Base-by-base conservation (phyloP, 2,797 vertebrate species). In the Pterois miles region DNA sequence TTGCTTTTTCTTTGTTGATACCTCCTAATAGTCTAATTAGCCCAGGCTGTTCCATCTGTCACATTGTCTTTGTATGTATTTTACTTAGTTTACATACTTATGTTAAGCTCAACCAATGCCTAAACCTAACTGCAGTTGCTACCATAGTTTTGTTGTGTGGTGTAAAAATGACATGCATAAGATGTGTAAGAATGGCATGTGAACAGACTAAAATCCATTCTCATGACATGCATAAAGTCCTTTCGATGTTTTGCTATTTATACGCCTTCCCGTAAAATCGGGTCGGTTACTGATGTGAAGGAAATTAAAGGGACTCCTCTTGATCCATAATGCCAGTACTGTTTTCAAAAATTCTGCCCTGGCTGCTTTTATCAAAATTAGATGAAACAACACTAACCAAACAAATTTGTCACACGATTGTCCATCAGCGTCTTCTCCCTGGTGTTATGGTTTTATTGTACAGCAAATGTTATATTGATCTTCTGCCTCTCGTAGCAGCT, bases 381-480 rank as follows among this genome's bases (percentile, higher is more conserved):
- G 95, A 96, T 96, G 93, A 96, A 97, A 96, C 96, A 94, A 93
- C 94, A 96, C 95, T 92, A 93, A 94, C 94, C 95, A 95, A 96
- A 96, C 95, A 96, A 95, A 96, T 84, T 94, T 96, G 95, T 96
- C 95, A 96, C 95, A 94, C 95, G 95, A 96, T 95, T 96, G 95
- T 96, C 96, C 94, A 94, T 96, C 96, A 95, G 95, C 95, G 94
- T 95, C 93, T 95, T 94, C 94, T 95, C 95, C 93, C 94, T 95
- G 93, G 96, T 95, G 95, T 96, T 93, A 94, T 95, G 94, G 93
- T 96, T 90, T 97, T 96, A 97, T 97, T 96, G 96, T 95, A 95
- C 94, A 94, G 94, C 94, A 96, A 96, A 96, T 96, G 95, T 96
- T 93, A 89, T 97, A 97, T 98, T 96, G 96, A 98, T 98, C 96